phyloP scores from a whole-genome alignment of 2,113 vertebrate genomes.

The Microtus richardsoni region DNA sequence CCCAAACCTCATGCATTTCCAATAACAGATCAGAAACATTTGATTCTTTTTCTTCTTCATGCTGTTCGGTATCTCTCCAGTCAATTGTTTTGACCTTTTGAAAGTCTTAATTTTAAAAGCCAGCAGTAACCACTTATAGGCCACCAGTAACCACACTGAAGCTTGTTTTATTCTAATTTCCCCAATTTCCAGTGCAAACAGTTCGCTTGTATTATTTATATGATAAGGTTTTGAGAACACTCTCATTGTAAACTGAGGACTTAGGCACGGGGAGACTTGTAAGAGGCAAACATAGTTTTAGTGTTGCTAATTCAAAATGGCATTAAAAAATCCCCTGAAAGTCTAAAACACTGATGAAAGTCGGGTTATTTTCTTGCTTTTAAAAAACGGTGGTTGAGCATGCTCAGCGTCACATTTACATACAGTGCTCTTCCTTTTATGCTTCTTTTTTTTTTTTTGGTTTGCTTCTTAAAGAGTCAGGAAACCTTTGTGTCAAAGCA shows the following conservation, averaged over 20 bases:
- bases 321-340: background rate
- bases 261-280: conserved; percentile 23
- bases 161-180: conserved; percentile 46
- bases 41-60: conserved; percentile 19
- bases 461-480: conserved; percentile 43
- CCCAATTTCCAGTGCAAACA: conserved; percentile 63
- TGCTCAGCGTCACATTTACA: conserved; percentile 50
- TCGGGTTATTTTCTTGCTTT: conserved; percentile 53
- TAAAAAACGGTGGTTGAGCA: conserved; percentile 30
- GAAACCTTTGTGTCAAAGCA: conserved; percentile 53
- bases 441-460: too few relatives aligned
- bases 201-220: conserved; percentile 24
- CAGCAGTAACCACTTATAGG: conserved; percentile 8
- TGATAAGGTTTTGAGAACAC: conserved; percentile 23
- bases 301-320: conserved; percentile 50
- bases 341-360: background rate
- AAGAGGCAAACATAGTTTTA: conserved; percentile 46
- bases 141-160: conserved; percentile 29
- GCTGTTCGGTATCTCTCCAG: conserved; percentile 30
- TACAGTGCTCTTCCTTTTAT: background rate
- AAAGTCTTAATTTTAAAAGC: conserved; percentile 58
- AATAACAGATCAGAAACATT: background rate
- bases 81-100: conserved; percentile 62
- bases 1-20: background rate
- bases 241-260: conserved; percentile 35